phyloP scores from a whole-genome alignment of 2,888 invertebrate genomes.

The Anthoptus insignis region DNA sequence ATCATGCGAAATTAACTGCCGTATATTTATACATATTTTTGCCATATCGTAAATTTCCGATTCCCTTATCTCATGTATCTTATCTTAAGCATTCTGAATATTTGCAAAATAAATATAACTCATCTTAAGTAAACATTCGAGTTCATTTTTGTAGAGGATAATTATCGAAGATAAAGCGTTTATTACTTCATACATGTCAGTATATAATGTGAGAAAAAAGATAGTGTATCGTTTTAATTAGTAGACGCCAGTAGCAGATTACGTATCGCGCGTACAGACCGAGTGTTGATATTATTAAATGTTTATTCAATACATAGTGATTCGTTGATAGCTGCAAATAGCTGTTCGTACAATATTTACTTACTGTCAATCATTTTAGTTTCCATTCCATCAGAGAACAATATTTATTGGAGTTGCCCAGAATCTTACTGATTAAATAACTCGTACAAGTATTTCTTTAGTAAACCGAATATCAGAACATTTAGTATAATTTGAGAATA shows the following conservation, averaged over 20 bases:
- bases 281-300: constrained; percentile 31
- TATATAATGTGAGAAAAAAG: constrained; percentile 20
- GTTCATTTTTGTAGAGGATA: neutral
- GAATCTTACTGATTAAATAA: neutral
- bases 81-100: constrained; percentile 8
- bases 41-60: constrained; percentile 17
- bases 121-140: constrained; percentile 4
- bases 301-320: constrained; percentile 31
- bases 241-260: constrained; percentile 25
- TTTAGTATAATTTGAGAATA: neutral
- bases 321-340: constrained; percentile 34
- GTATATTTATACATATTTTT: constrained; percentile 11
- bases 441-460: neutral
- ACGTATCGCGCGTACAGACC: constrained; percentile 2
- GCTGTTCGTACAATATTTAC: constrained; percentile 33
- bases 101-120: constrained; percentile 14
- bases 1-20: constrained; percentile 4
- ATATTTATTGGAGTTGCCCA: neutral
- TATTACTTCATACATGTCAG: neutral
- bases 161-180: constrained; percentile 5
- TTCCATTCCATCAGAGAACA: constrained; percentile 13
- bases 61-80: constrained; percentile 12
- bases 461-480: neutral
- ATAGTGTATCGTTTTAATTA: constrained; percentile 30
- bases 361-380: constrained; percentile 29